Evolutionary conservation across 1,140 invertebrate genomes (phyloP), one percentile per base, ranked within the genome.

Genomic region (Danaus plexippus): DNA sequence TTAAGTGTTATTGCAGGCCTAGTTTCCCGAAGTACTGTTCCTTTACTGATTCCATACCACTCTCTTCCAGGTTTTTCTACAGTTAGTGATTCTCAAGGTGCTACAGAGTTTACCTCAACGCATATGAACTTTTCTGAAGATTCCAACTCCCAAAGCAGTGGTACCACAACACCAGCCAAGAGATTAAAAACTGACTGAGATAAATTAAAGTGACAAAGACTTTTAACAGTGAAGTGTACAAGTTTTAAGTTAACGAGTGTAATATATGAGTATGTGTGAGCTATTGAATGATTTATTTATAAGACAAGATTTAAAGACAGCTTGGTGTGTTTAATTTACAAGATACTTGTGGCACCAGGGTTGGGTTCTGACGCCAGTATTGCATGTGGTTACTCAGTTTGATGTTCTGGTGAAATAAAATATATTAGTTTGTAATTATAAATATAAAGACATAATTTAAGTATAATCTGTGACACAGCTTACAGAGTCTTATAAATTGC

Each of bases 81-180:
- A 55, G 94, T 95, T 1, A 96, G 94, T 83, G 95, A 96, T 85
- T 95, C 94, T 11, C 94, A 95, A 86, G 94, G 94, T 12, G 90
- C 93, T 7, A 94, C 94, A 43, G 94, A 96, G 61, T 95, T 95
- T 70, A 93, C 93, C 11, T 92, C 93, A 15, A 91, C 93, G 44
- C 92, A 93, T 70, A 90, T 95, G 87, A 93, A 93, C 62, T 96
- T 96, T 80, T 96, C 94, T 0, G 95, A 96, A 85, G 95, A 96
- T 74, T 96, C 95, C 6, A 96, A 96, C 84, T 95, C 94, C 0
- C 94, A 95, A 82, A 93, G 94, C 64, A 95, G 93, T 78, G 94
- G 95, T 73, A 90, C 92, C 40, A 90, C 91, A 43, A 84, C 85
- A 49, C 88, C 89, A 11, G 89, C 92, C 9, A 95, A 96, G 83